Conservation (phyloP, 2,113 vertebrate genomes). For the Diadophis punctatus region DNA sequence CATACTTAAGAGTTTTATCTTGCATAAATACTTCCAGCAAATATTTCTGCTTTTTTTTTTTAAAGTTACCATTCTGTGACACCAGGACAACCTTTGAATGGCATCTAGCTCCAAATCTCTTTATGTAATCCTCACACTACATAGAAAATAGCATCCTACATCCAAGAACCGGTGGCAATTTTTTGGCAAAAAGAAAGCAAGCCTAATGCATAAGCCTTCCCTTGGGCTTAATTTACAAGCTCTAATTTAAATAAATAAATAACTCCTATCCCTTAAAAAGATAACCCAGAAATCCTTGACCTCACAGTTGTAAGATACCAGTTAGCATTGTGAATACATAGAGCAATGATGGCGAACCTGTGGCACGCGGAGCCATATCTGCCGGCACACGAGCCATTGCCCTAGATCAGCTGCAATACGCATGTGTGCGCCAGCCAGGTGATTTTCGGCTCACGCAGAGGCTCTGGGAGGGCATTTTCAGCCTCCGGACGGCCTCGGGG, state of each 20-base stretch:
- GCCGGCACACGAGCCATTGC: too few species aligned
- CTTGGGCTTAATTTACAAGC: not conserved
- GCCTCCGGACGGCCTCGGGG: too few species aligned
- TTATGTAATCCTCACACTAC: not conserved
- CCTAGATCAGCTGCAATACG: too few species aligned
- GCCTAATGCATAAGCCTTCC: not conserved
- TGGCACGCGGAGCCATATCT: too few species aligned
- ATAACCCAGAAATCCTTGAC: not conserved
- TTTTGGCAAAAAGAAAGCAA: not conserved
- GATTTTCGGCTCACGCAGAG: too few species aligned
- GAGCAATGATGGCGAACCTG: too few species aligned
- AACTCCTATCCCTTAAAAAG: not conserved
- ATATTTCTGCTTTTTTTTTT: not conserved
- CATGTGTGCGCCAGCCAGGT: too few species aligned
- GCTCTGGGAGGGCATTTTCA: too few species aligned
- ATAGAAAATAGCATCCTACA: not conserved
- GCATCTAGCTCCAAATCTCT: not conserved
- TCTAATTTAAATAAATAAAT: not conserved
- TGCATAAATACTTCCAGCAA: not conserved
- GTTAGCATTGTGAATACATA: not conserved
- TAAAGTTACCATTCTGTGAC: not conserved
- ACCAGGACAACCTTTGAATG: not conserved
- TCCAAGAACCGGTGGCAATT: not conserved
- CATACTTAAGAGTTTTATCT: not conserved
- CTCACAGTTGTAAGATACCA: not conserved